Conservation (phyloP, 2,888 invertebrate genomes). For the Chirona hameri region DNA sequence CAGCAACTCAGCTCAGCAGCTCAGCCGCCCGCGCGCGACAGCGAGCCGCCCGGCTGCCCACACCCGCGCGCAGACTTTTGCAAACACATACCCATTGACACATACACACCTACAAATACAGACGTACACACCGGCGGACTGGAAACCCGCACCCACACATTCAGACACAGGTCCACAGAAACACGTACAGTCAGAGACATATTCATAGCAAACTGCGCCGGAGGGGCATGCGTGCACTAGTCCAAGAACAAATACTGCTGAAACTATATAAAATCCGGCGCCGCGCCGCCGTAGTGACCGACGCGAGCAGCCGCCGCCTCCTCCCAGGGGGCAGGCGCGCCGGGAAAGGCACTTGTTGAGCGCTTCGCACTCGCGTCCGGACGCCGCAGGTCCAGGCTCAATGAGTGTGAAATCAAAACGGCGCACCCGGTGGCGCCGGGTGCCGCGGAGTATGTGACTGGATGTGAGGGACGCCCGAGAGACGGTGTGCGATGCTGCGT, state of each 20-base stretch:
- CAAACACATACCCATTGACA: conserved; percentile 26
- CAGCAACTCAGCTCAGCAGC: neutral
- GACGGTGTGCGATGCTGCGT: neutral
- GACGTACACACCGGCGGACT: too few species aligned
- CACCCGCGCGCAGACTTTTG: neutral
- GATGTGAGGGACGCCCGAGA: neutral
- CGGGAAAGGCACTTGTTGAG: too few species aligned
- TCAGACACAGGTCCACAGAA: neutral
- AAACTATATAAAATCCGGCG: neutral
- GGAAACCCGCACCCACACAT: neutral
- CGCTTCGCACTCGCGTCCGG: too few species aligned
- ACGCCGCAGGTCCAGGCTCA: neutral
- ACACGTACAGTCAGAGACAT: neutral
- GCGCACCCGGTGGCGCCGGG: neutral
- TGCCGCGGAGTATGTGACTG: neutral
- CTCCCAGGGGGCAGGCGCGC: too few species aligned
- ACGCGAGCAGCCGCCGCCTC: too few species aligned
- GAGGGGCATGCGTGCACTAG: conserved; percentile 5
- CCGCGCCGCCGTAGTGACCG: too few species aligned
- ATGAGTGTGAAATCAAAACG: neutral
- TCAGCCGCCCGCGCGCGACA: neutral
- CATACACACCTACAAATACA: too few species aligned
- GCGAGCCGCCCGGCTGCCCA: neutral
- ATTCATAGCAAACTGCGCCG: neutral
- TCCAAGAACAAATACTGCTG: neutral